These are phyloP conservation scores for Chiridota heheva DNA, from an alignment of 35 echinoderm and acorn worm genomes.

Conservation along the genomic window DNA sequence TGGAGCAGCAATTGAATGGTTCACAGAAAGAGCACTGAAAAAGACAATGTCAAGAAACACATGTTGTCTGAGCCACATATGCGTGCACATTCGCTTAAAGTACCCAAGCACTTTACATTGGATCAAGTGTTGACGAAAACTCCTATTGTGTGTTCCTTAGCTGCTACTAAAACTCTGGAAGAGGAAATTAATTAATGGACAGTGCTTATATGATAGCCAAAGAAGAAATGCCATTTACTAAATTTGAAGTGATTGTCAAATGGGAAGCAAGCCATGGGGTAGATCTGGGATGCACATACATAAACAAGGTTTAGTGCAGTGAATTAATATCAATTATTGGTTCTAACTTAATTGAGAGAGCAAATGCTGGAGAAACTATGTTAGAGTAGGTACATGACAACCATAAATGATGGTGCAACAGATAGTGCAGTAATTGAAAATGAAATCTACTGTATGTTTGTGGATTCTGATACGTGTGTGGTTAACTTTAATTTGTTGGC, in stretches of 20 bases:
- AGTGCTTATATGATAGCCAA: not conserved
- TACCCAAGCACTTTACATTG: too few relatives aligned
- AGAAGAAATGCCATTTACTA: not conserved
- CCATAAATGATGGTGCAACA: not conserved
- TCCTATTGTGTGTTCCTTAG: not conserved
- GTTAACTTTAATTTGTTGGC: not conserved
- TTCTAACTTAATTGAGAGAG: not conserved
- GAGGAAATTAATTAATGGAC: not conserved
- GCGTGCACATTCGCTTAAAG: too few relatives aligned
- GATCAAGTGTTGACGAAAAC: not conserved
- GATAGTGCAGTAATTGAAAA: not conserved
- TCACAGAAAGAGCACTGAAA: too few relatives aligned
- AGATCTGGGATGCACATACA: not conserved
- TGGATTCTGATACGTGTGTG: not conserved
- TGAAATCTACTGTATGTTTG: not conserved
- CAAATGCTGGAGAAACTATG: not conserved
- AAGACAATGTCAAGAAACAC: too few relatives aligned
- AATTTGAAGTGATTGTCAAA: not conserved
- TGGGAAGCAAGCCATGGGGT: not conserved
- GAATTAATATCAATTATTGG: not conserved
- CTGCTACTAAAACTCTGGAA: not conserved
- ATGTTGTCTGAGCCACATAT: too few relatives aligned
- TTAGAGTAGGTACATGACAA: not conserved
- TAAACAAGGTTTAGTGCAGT: not conserved
- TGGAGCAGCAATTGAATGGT: too few relatives aligned